These are phyloP conservation scores for Poeciliopsis paucimaculata DNA, from an alignment of 2,797 vertebrate genomes.

Conservation along the genomic window DNA sequence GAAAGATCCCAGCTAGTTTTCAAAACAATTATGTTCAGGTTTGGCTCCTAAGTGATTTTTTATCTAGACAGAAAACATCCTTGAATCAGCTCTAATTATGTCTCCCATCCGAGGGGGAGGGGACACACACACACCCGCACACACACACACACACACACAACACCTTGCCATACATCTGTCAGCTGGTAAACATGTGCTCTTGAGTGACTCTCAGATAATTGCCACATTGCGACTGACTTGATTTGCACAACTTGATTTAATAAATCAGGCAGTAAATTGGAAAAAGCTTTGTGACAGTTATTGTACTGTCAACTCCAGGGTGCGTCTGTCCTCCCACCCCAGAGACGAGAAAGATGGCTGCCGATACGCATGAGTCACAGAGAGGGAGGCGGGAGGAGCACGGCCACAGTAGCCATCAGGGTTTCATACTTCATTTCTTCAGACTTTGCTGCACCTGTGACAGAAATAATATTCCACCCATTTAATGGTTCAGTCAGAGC, in stretches of 20 bases:
- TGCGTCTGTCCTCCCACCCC: constrained; percentile 21
- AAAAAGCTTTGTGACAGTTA: constrained; percentile 43
- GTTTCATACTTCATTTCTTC: not conserved
- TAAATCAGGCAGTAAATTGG: constrained; percentile 48
- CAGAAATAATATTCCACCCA: constrained; percentile 4
- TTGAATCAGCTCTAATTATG: constrained; percentile 21
- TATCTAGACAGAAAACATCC: constrained; percentile 6
- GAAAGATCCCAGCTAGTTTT: not conserved
- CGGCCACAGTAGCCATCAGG: not conserved
- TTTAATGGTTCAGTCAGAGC: constrained; percentile 1
- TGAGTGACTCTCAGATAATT: constrained; percentile 51
- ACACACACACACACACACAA: constrained; percentile 31
- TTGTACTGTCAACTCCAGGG: constrained; percentile 17
- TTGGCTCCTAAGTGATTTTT: not conserved
- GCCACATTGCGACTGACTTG: constrained; percentile 46
- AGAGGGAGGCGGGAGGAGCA: constrained; percentile 4
- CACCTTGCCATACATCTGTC: constrained; percentile 59
- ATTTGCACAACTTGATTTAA: constrained; percentile 55
- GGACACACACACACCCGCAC: constrained; percentile 22
- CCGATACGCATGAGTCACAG: constrained; percentile 6
- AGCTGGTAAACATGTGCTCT: constrained; percentile 47
- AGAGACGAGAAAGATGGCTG: constrained; percentile 13
- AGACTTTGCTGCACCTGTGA: constrained; percentile 11
- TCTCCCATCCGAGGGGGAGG: constrained; percentile 16
- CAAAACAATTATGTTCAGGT: not conserved